Percentiles rank a stretch among this genome's conserved stretches.
phyloP scores from a whole-genome alignment of 2,797 vertebrate species.

The Chrysolophus pictus region DNA sequence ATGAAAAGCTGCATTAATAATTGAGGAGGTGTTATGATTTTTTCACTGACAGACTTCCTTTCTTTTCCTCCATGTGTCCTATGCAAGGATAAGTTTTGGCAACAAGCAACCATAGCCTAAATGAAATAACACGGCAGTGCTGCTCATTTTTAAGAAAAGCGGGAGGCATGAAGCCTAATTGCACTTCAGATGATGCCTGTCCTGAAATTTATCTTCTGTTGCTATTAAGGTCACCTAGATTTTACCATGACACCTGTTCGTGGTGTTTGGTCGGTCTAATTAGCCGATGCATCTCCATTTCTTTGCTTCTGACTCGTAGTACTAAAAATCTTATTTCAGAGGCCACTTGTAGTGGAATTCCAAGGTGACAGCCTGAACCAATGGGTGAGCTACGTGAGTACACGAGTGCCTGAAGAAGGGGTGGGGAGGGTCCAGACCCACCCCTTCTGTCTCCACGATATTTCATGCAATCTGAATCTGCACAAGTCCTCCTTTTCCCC shows the following conservation, averaged over 20 bases:
- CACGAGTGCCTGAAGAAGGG: no score
- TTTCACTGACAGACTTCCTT: neutral
- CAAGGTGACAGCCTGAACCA: no score
- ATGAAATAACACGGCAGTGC: neutral
- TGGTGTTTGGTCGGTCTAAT: neutral
- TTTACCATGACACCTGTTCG: neutral
- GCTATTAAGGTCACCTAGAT: neutral
- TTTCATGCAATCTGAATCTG: no score
- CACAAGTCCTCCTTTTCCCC: no score
- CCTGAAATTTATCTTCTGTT: neutral
- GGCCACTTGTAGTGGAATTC: neutral
- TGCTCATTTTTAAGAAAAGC: neutral
- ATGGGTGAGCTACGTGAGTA: no score
- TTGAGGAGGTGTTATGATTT: neutral
- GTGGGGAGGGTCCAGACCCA: no score
- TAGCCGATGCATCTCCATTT: neutral
- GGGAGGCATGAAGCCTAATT: neutral
- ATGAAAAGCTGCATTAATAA: neutral
- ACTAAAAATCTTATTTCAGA: neutral
- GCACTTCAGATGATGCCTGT: neutral
- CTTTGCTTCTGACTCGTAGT: neutral
- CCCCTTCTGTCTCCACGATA: no score
- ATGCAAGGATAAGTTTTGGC: neutral
- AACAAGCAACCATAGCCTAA: neutral
- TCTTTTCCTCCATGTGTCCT: neutral